Conservation (phyloP, 2,888 invertebrate genomes). For the Sepioteuthis lessoniana region DNA sequence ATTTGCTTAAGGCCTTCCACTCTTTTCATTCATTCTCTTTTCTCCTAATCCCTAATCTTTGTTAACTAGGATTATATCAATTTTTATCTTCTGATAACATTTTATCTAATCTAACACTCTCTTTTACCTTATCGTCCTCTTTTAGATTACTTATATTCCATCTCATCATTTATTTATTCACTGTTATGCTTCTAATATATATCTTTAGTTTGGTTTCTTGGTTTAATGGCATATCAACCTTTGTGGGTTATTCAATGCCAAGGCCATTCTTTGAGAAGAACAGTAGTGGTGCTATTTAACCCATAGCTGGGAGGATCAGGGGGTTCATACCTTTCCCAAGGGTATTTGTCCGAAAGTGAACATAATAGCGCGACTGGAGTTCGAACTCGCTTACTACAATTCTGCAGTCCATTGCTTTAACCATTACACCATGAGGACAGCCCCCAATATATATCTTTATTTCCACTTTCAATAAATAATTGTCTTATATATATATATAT, state of each 20-base stretch:
- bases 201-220: too few relatives aligned
- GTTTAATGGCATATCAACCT: too few relatives aligned
- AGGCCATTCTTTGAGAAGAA: too few relatives aligned
- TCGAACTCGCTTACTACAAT: too few relatives aligned
- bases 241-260: too few relatives aligned
- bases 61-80: not conserved
- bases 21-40: not conserved
- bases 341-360: too few relatives aligned
- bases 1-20: not conserved
- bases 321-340: too few relatives aligned
- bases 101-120: not conserved
- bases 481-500: not conserved
- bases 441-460: not conserved
- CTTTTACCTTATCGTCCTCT: not conserved
- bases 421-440: too few relatives aligned
- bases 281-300: too few relatives aligned
- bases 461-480: not conserved
- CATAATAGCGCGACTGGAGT: too few relatives aligned
- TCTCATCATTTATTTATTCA: not conserved
- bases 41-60: not conserved
- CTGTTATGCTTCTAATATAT: not conserved
- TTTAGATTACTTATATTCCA: not conserved
- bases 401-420: too few relatives aligned
- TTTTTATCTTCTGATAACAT: not conserved
- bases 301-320: too few relatives aligned